Percentiles rank a stretch among this genome's conserved stretches.
Conservation (phyloP, 2,797 vertebrate species). For the Fistularia commersonii region DNA sequence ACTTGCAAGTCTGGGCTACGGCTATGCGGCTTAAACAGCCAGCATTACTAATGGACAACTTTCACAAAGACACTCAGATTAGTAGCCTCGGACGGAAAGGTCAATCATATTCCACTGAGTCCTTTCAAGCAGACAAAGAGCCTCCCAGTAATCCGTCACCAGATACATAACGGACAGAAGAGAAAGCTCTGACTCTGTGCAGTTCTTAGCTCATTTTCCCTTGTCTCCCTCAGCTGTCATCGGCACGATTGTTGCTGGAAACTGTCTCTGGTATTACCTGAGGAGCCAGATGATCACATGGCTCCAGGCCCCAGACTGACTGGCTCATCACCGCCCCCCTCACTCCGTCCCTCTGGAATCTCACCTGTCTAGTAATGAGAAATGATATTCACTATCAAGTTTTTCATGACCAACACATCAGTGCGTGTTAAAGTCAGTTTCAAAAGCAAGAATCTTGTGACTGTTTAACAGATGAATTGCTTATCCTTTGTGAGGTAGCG, state of each 20-base stretch:
- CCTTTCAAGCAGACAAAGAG: slow-evolving; percentile 51
- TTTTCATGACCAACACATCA: background rate
- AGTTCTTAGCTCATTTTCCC: slow-evolving; percentile 24
- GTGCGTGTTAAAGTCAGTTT: slow-evolving; percentile 4
- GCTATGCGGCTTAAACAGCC: slow-evolving; percentile 12
- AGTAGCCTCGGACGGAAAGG: slow-evolving; percentile 45
- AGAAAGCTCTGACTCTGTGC: slow-evolving; percentile 51
- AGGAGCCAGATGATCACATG: slow-evolving; percentile 47
- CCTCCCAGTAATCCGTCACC: slow-evolving; percentile 44
- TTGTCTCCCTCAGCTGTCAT: slow-evolving; percentile 66
- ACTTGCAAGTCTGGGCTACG: slow-evolving; percentile 15
- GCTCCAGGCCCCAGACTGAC: slow-evolving; percentile 46
- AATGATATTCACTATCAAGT: slow-evolving; percentile 4
- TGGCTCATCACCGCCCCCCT: slow-evolving; percentile 25
- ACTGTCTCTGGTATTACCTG: slow-evolving; percentile 44
- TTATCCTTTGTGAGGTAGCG: slow-evolving; percentile 35
- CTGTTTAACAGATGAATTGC: slow-evolving; percentile 44
- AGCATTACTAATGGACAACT: slow-evolving; percentile 41
- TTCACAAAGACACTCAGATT: slow-evolving; percentile 61
- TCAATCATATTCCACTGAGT: slow-evolving; percentile 45
- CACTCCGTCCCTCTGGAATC: slow-evolving; percentile 7
- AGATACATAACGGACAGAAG: slow-evolving; percentile 53
- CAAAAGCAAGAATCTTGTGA: slow-evolving; percentile 1
- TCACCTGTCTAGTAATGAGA: slow-evolving; percentile 21
- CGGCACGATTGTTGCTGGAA: slow-evolving; percentile 59